Base-by-base conservation (phyloP, 2,888 invertebrate species). In the Enchytraeus crypticus region DNA sequence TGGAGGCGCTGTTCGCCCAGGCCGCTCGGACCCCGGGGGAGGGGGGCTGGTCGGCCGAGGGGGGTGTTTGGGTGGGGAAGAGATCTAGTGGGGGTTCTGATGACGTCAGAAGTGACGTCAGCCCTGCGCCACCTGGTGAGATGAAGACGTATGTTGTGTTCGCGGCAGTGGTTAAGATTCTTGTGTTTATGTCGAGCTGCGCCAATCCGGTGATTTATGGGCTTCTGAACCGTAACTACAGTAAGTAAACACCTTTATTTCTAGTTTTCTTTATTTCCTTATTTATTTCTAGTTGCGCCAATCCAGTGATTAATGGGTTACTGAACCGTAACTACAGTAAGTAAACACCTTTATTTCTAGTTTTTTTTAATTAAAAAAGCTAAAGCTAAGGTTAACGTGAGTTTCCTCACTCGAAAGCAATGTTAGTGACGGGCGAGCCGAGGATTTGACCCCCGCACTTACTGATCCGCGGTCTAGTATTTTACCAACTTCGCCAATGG, bases 241-340 rank as follows among this genome's bases (percentile, higher is more conserved):
- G 65, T 65, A 34, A 65, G 65, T 63, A 74, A n/a, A n/a, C n/a
- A n/a, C n/a, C n/a, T n/a, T n/a, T n/a, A n/a, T n/a, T n/a, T n/a
- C n/a, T n/a, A n/a, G n/a, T n/a, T n/a, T n/a, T n/a, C n/a, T n/a
- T n/a, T n/a, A n/a, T n/a, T n/a, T n/a, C n/a, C n/a, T n/a, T 61
- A 0, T 65, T 57, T 38, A 51, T 65, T 45, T 61, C 63, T 11
- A 56, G 61, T 51, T 64, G 63, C 61, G 61, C 55, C 53, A 65
- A 65, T 29, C 63, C 65, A 5, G 38, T 65, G 30, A 54, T 65
- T 45, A 64, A 65, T 29, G 65, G 65, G 18, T 23, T 61, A 2
- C 27, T 63, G 33, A 65, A 65, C 49, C 60, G 64, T 38, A 65
- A 65, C 63, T 65, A 61, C 61, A 45, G 65, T 65, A 34, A 65